Percentiles rank a stretch among this genome's conserved stretches.
phyloP scores from a whole-genome alignment of 1,140 invertebrate species.

The Cryptotermes secundus region DNA sequence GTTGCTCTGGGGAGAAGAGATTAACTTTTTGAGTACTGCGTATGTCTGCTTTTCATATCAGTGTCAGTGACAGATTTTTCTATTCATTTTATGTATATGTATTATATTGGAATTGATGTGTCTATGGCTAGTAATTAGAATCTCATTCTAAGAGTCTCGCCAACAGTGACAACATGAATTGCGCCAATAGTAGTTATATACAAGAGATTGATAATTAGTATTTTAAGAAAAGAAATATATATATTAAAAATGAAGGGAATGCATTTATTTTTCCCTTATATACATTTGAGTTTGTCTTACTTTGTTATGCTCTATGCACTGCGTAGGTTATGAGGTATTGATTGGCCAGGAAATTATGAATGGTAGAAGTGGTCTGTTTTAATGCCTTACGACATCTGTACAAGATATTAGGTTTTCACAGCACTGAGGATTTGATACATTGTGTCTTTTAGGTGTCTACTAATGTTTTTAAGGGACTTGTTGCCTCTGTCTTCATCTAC shows the following conservation, averaged over 20 bases:
- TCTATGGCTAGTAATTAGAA: background rate
- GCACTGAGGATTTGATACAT: too few relatives aligned
- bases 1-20: background rate
- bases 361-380: too few relatives aligned
- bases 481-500: too few relatives aligned
- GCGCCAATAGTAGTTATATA: background rate
- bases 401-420: too few relatives aligned
- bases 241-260: background rate
- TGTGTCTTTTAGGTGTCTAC: too few relatives aligned
- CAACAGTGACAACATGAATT: background rate
- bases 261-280: too few relatives aligned
- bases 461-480: too few relatives aligned
- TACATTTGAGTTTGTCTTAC: too few relatives aligned
- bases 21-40: background rate
- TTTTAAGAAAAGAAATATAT: background rate
- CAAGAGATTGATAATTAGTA: slow-evolving; percentile 1
- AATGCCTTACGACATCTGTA: too few relatives aligned
- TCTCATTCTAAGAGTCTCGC: background rate
- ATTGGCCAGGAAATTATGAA: too few relatives aligned
- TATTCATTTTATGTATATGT: background rate
- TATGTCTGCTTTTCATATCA: background rate
- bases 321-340: too few relatives aligned
- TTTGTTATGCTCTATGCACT: too few relatives aligned
- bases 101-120: background rate
- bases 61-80: background rate